Evolutionary conservation across 53 echinoderm and acorn worm species (phyloP).

Genomic region (Henricia sp.): DNA sequence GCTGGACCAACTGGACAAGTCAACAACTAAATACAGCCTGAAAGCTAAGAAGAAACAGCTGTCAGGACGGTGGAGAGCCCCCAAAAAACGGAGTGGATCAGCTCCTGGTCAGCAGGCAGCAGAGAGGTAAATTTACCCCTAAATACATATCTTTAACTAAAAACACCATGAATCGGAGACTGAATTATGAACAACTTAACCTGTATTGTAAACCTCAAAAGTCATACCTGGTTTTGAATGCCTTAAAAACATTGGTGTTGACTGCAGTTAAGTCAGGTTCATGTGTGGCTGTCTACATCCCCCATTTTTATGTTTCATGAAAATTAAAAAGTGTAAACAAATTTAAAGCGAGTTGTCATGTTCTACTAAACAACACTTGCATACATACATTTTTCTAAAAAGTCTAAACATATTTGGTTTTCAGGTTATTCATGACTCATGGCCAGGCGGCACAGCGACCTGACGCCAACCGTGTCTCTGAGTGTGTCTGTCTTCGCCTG

Average conservation of each 20-base stretch:
- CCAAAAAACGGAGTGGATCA: conserved; percentile 55
- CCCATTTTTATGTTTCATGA: no score
- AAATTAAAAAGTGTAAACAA: not conserved
- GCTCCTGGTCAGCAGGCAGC: conserved; percentile 53
- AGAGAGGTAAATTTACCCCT: conserved; percentile 34
- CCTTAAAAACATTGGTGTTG: not conserved
- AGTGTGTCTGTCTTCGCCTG: conserved; percentile 26
- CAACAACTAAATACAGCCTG: conserved; percentile 17
- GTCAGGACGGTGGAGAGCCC: conserved; percentile 55
- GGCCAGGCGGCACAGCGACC: conserved; percentile 49
- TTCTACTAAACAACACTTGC: conserved; percentile 21
- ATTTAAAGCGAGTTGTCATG: not conserved
- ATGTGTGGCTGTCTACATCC: no score
- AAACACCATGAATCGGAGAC: not conserved
- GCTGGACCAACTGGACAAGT: conserved; percentile 40
- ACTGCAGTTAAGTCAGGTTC: no score
- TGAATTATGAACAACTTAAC: not conserved
- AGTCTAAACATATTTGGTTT: no score
- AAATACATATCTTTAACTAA: not conserved
- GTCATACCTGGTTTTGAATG: conserved; percentile 2
- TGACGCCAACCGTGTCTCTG: conserved; percentile 33
- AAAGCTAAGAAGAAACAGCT: conserved; percentile 28
- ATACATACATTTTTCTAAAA: not conserved
- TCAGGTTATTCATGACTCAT: conserved; percentile 52
- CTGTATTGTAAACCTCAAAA: conserved; percentile 2